phyloP scores from a whole-genome alignment of 37 sponge, comb jelly and placozoan genomes.

The Crambe crambe region DNA sequence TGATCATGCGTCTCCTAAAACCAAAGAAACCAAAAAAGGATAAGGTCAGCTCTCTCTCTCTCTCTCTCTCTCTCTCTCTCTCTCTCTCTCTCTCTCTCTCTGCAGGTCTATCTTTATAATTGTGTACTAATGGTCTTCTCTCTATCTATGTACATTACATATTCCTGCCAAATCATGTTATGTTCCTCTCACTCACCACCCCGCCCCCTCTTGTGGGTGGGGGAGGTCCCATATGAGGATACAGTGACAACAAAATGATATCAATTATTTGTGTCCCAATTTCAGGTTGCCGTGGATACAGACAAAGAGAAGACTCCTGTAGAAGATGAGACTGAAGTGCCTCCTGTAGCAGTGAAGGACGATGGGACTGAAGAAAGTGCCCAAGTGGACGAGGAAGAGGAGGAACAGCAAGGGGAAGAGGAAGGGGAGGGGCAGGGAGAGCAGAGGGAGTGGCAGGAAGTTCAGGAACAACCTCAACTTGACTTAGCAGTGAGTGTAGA shows the following conservation, averaged over 20 bases:
- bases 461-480: neutral
- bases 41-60: neutral
- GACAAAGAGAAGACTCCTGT: neutral
- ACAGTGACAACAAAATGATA: neutral
- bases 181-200: conserved; percentile 31
- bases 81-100: neutral
- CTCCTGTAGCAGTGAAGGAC: neutral
- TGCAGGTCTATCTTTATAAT: neutral
- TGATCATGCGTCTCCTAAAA: conserved; percentile 40
- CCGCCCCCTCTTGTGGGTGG: conserved; percentile 9
- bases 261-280: neutral
- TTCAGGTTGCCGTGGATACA: neutral
- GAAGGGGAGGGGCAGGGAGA: neutral
- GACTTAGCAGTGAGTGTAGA: neutral
- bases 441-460: neutral
- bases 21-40: conserved; percentile 31
- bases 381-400: conserved; percentile 28
- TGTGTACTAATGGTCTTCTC: too few relatives aligned
- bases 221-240: conserved; percentile 27
- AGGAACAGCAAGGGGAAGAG: conserved; percentile 13
- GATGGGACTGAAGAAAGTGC: neutral
- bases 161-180: neutral
- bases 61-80: neutral
- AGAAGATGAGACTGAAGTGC: too few relatives aligned
- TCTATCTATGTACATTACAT: too few relatives aligned